Base-by-base conservation (phyloP, 2,888 invertebrate genomes). In the Taenaris catops region DNA sequence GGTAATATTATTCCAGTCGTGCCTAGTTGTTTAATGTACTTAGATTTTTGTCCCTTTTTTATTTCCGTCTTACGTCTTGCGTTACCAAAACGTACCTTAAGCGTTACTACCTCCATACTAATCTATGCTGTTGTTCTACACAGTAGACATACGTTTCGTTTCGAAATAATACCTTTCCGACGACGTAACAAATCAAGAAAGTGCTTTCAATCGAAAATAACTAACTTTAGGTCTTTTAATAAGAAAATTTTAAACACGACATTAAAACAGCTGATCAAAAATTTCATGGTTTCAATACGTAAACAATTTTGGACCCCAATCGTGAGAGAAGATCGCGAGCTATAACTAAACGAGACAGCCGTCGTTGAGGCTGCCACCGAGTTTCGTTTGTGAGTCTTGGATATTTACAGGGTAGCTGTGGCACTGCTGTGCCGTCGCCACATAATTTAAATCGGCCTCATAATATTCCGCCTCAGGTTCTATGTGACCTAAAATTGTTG, bases 311-410 rank as follows among this genome's bases (percentile, higher is more conserved):
- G 81, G 81, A 81, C 80, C 79, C 39, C 34, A 28, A 21, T 38
- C 14, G 24, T 21, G 9, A 19, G 9, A 31, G 10, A 12, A 8
- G 8, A 47, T 35, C 36, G 23, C 42, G 28, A 37, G 44, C 45
- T 42, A 50, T n/a, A n/a, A n/a, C 80, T 88, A 91, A 58, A 90
- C 90, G 73, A 91, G 89, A 63, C 91, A 91, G 42, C 90, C 89
- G 55, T 90, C 90, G 59, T 90, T 90, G 50, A 89, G 76, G 53
- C 87, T 88, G 62, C 74, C 88, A 53, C 75, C 81, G 58, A 88
- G 86, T 70, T 88, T 89, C 12, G 57, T 52, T 56, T 88, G 88
- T 20, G 69, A 46, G 38, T 87, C 88, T 31, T 73, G 63, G 16
- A 78, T 66, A 19, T 75, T 68, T 35, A 65, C 60, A 17, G 79